These are phyloP conservation scores for Radopholus similis DNA, from an alignment of 1,140 invertebrate genomes.

Conservation along the genomic window DNA sequence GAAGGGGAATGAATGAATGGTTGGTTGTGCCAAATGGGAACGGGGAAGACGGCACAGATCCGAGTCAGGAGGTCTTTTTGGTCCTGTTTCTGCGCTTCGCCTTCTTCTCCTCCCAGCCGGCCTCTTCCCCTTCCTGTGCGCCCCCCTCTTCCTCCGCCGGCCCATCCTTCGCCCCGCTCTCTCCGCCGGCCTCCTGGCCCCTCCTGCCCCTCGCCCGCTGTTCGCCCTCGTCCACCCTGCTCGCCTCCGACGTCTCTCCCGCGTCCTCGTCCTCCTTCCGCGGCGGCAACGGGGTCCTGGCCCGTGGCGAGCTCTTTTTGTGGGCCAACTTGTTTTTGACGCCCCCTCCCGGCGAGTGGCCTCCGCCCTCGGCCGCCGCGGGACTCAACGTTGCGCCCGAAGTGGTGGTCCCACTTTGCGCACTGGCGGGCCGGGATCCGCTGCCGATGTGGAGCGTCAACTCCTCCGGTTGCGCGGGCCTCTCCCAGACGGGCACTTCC, in stretches of 20 bases:
- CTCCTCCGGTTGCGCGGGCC: background rate
- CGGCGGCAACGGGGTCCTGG: background rate
- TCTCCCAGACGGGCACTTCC: background rate
- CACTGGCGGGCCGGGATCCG: no score
- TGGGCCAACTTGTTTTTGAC: conserved; percentile 12
- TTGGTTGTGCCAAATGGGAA: no score
- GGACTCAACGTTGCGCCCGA: background rate
- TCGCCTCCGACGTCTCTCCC: background rate
- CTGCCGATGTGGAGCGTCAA: no score
- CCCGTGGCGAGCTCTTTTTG: background rate
- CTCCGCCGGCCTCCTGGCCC: conserved; percentile 65
- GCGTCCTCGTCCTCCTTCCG: background rate
- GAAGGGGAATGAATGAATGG: no score
- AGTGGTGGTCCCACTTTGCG: background rate
- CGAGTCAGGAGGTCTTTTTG: no score
- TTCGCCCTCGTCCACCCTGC: background rate
- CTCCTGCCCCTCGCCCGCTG: conserved; percentile 63
- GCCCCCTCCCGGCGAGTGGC: conserved; percentile 3
- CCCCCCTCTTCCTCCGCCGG: background rate
- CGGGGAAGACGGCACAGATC: no score
- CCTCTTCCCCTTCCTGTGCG: conserved; percentile 62
- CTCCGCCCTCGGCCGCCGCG: background rate
- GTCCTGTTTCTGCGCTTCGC: conserved; percentile 14
- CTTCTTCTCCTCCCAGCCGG: conserved; percentile 73
- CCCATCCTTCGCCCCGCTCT: background rate